Base-by-base conservation (phyloP, 2,113 vertebrate species). In the Piaya cayana region DNA sequence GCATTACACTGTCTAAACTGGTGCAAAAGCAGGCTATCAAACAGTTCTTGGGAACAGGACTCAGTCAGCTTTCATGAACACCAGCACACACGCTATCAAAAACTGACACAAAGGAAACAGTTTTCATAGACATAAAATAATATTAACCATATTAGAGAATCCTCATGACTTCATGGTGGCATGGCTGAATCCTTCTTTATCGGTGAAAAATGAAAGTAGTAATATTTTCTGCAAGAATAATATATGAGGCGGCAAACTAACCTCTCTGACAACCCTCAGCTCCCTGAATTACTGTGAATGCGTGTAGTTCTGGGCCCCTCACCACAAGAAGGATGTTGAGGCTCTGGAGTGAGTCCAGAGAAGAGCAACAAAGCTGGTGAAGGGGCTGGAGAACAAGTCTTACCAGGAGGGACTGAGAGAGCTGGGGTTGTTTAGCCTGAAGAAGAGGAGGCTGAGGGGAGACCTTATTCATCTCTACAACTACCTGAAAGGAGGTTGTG, bases 1-100 rank as follows among this genome's bases (percentile, higher is more conserved):
- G 21, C 39, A 58, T 30, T 64, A 47, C 20, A 6, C 5, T 60
- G 26, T 29, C 26, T 55, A 72, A 25, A 45, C 20, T 49, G 36
- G 6, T 74, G n/a, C 26, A 60, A 86, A 74, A 76, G 15, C 50
- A 65, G 37, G 15, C 9, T 52, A 27, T 37, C 11, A 67, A 87
- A 67, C 2, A 1, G 8, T 27, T 71, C 17, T 52, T 65, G 29
- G 26, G 23, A 72, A 43, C 0, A 83, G 32, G 25, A 49, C 39
- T 84, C 32, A 8, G 34, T 39, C 43, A 77, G 37, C 11, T 56
- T 65, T 27, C 32, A 74, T 0, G 1, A 88, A 45, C 27, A 65
- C 7, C 9, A 78, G 45, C 42, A 65, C 0, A 0, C 0, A 0
- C 56, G 27, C 9, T 50, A 25, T 10, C 29, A 60, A 52, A 81